Base-by-base conservation (phyloP, 2,797 vertebrate species). In the Gallinago stenura region DNA sequence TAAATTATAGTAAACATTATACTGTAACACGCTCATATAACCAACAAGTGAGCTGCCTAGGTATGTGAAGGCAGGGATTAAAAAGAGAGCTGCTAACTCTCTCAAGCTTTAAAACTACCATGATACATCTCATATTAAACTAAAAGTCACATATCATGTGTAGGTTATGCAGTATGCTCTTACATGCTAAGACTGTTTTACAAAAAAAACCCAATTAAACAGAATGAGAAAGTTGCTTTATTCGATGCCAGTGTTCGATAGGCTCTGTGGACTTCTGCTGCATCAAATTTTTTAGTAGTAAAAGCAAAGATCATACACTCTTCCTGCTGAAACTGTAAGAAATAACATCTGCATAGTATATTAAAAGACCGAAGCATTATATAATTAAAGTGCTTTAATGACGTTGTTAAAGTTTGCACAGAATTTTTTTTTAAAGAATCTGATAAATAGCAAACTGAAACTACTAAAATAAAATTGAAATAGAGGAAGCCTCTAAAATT, bases 381-480 rank as follows among this genome's bases (percentile, higher is more conserved):
- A 76, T 66, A 94, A 95, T 87, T 76, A 57, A 68, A 90, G 53
- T 54, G 57, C 12, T 79, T 92, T 90, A 94, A 87, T 77, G 45
- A 84, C 58, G 83, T 21, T 14, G 58, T 89, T 90, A 73, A 89
- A 60, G 65, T 89, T 90, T 94, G 66, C 58, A 87, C 17, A 69
- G 65, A 88, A 83, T 35, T 68, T 64, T 3, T 1, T 83, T 51
- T 68, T 64, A 45, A 92, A 43, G 89, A 60, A 10, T 25, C 53
- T 82, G 60, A 91, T 43, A 92, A 89, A 95, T 10, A 90, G 39
- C n/a, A 71, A 94, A 93, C 78, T 53, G 35, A 92, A 92, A 87
- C 25, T 79, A 64, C 51, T 68, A 66, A 92, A 94, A 90, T 76
- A 76, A 90, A 89, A 89, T 15, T 1, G 15, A 92, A 94, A 77